These are phyloP conservation scores for Propsilocerus akamusi DNA, from an alignment of 1,140 invertebrate genomes.

Conservation along the genomic window DNA sequence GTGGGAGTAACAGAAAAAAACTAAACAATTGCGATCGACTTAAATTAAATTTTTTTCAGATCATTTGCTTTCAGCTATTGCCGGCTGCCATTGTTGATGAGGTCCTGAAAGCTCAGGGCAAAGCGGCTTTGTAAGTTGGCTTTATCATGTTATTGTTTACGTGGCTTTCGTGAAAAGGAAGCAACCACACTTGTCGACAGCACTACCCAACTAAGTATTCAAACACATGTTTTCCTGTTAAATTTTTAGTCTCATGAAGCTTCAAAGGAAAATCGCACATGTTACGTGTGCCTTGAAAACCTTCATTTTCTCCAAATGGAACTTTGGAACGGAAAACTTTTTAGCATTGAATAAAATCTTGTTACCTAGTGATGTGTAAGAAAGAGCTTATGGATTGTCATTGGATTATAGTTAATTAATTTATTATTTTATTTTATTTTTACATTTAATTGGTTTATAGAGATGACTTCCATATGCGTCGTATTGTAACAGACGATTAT, in stretches of 20 bases:
- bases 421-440: background rate
- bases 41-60: background rate
- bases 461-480: background rate
- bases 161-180: no score
- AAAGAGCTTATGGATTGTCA: no score
- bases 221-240: background rate
- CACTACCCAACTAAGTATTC: background rate
- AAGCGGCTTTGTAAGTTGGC: background rate
- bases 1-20: no score
- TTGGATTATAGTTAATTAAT: no score
- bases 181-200: no score
- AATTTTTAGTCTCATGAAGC: background rate
- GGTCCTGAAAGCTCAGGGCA: background rate
- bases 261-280: background rate
- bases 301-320: background rate
- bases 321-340: background rate
- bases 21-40: no score
- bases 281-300: background rate
- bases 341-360: background rate
- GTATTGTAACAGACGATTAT: background rate
- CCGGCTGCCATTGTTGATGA: background rate
- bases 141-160: no score
- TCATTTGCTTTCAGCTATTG: background rate
- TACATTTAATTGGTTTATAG: background rate
- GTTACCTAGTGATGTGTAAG: background rate